Percentiles rank a stretch among this genome's conserved stretches.
Conservation (phyloP, 2,113 vertebrate species). For the Sapajus apella region DNA sequence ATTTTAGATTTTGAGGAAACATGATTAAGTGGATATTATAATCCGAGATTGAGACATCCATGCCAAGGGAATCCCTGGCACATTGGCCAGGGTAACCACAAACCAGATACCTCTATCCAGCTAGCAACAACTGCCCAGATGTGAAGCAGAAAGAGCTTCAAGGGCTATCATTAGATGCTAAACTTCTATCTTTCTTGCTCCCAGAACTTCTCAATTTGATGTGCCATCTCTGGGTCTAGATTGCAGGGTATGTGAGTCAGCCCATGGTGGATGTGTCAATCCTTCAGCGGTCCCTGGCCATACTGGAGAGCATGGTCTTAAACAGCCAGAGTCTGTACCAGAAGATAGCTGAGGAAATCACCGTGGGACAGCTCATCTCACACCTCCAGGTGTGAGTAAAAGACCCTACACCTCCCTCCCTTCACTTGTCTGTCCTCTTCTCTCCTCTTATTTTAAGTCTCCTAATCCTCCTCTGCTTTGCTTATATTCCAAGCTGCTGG, state of each 20-base stretch:
- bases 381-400: conserved; percentile 99
- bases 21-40: neutral
- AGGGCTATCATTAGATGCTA: neutral
- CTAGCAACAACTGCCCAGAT: neutral
- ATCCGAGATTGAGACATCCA: neutral
- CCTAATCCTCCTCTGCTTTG: neutral
- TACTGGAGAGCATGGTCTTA: conserved; percentile 98
- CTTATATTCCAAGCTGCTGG: neutral
- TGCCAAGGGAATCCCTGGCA: neutral
- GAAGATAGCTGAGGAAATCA: conserved; percentile 97
- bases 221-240: conserved; percentile 82
- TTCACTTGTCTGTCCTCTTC: no score
- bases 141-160: neutral
- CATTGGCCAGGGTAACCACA: neutral
- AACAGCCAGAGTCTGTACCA: conserved; percentile 99
- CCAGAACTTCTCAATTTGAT: neutral
- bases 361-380: conserved; percentile 97
- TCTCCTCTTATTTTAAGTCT: neutral
- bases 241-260: conserved; percentile 97
- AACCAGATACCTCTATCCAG: neutral
- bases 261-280: conserved; percentile 98
- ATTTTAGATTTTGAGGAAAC: conserved; percentile 5
- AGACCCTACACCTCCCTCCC: neutral
- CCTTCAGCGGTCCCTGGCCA: conserved; percentile 96
- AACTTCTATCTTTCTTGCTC: neutral